Evolutionary conservation across 1,140 invertebrate genomes (phyloP).

Genomic region (Euschistus heros): DNA sequence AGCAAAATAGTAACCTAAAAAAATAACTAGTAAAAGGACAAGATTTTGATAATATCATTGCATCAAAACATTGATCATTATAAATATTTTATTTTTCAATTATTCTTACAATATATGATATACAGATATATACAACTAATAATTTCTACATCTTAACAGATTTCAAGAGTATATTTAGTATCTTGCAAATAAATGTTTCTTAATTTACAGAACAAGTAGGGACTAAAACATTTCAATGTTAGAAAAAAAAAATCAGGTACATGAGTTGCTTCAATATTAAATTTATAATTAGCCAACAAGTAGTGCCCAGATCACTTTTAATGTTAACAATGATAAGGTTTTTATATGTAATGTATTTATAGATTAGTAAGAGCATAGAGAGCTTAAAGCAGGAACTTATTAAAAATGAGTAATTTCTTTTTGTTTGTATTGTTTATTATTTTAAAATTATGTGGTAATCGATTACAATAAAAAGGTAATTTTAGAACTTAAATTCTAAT

Average conservation of each 20-base stretch:
- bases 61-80: constrained; percentile 2
- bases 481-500: no score
- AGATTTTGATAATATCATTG: no score
- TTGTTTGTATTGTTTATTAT: no score
- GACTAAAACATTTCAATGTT: constrained; percentile 9
- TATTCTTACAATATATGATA: not conserved
- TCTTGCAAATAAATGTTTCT: constrained; percentile 11
- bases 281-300: constrained; percentile 16
- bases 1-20: no score
- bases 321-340: constrained; percentile 2
- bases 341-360: constrained; percentile 13
- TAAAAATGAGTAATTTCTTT: no score
- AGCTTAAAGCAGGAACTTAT: constrained; percentile 13
- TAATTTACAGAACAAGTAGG: constrained; percentile 17
- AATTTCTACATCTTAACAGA: constrained; percentile 13
- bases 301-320: constrained; percentile 15
- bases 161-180: constrained; percentile 1
- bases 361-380: constrained; percentile 11
- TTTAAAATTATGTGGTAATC: no score
- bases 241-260: constrained; percentile 15
- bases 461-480: no score
- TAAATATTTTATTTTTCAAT: constrained; percentile 12
- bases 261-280: constrained; percentile 17
- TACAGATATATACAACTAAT: constrained; percentile 15
- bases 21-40: no score